Evolutionary conservation across 1,140 invertebrate genomes (phyloP).

Genomic region (Nilaparvata lugens): DNA sequence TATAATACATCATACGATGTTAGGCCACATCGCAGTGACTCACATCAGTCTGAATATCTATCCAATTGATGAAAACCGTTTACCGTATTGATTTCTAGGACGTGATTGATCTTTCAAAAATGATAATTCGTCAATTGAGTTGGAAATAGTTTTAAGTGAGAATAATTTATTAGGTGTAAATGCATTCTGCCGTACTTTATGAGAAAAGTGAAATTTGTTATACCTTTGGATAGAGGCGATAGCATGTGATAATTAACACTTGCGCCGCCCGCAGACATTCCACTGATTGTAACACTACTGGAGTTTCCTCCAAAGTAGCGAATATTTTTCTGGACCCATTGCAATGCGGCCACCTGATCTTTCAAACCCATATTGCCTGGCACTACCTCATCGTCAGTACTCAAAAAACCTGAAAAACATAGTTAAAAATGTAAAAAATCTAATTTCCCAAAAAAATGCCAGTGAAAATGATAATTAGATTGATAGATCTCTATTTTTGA

Average conservation of each 20-base stretch:
- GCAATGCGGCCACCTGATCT: conserved; percentile 32
- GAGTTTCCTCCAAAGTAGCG: conserved; percentile 37
- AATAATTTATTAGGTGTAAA: not conserved
- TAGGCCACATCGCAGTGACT: too few relatives aligned
- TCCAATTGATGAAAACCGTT: too few relatives aligned
- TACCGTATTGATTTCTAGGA: too few relatives aligned
- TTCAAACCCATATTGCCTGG: conserved; percentile 36
- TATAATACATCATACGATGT: too few relatives aligned
- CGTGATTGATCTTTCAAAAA: too few relatives aligned
- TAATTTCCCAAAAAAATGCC: too few relatives aligned
- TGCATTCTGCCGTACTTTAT: too few relatives aligned
- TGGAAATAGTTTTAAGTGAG: not conserved
- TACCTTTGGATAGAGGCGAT: conserved; percentile 25
- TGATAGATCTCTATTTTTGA: too few relatives aligned
- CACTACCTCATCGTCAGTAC: conserved; percentile 20
- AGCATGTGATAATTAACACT: conserved; percentile 33
- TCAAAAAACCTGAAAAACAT: conserved; percentile 28
- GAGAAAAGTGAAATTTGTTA: not conserved
- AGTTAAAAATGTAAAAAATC: too few relatives aligned
- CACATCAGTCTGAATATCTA: too few relatives aligned
- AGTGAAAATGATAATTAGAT: too few relatives aligned
- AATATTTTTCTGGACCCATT: conserved; percentile 27
- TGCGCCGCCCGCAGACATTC: conserved; percentile 31
- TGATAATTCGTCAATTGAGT: not conserved
- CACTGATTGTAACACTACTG: conserved; percentile 29